Evolutionary conservation across 2,888 invertebrate genomes (phyloP).

Genomic region (Nomada fucata): DNA sequence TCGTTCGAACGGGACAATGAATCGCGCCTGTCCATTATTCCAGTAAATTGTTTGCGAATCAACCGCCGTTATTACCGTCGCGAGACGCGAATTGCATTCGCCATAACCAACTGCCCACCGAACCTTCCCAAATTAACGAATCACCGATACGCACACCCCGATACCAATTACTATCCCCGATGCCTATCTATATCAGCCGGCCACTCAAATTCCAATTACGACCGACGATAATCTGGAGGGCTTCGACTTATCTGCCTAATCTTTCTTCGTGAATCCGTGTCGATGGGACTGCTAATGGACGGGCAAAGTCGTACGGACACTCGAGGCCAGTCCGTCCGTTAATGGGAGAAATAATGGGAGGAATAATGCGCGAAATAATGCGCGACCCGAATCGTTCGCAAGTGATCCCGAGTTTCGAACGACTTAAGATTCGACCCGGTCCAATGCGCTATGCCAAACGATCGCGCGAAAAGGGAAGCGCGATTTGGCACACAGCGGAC

Average conservation of each 20-base stretch:
- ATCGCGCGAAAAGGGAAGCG: constrained; percentile 37
- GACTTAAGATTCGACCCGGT: constrained; percentile 43
- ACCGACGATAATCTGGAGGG: not conserved
- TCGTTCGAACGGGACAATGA: not conserved
- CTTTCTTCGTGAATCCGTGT: not conserved
- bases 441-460: constrained; percentile 58
- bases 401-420: constrained; percentile 23
- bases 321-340: too few relatives aligned
- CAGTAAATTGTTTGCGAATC: constrained; percentile 22
- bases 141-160: not conserved
- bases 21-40: constrained; percentile 1
- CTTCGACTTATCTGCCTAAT: not conserved
- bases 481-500: constrained; percentile 53
- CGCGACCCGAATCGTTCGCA: constrained; percentile 55
- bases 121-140: not conserved
- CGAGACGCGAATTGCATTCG: not conserved
- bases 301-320: too few relatives aligned
- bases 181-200: not conserved
- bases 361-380: constrained; percentile 40
- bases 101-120: not conserved
- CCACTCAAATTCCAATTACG: constrained; percentile 9
- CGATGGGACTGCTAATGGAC: not conserved
- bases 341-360: not conserved
- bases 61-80: not conserved
- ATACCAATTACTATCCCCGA: not conserved